phyloP scores from a whole-genome alignment of 2,113 vertebrate species.

The Eubucco bourcierii region DNA sequence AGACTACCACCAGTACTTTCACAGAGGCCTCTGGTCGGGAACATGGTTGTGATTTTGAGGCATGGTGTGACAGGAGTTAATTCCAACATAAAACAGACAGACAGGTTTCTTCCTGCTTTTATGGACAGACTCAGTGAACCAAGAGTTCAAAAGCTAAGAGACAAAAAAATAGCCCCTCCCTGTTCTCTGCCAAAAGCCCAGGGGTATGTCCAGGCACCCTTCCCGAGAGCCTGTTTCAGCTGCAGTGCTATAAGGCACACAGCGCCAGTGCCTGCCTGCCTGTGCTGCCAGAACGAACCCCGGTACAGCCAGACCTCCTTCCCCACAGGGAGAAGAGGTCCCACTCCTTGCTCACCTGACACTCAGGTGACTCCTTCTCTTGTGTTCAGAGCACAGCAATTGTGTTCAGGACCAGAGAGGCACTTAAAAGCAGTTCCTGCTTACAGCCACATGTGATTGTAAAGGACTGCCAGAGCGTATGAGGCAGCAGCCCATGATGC shows the following conservation, averaged over 20 bases:
- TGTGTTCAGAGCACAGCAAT: no score
- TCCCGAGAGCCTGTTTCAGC: not conserved
- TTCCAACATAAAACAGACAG: not conserved
- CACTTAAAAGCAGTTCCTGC: not conserved
- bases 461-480: not conserved
- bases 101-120: not conserved
- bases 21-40: not conserved
- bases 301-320: not conserved
- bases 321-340: accelerated
- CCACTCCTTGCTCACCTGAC: accelerated
- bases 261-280: not conserved
- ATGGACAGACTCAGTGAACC: not conserved
- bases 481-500: not conserved
- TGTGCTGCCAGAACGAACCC: not conserved
- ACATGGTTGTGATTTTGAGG: not conserved
- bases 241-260: not conserved
- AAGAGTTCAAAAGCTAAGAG: accelerated
- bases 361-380: accelerated
- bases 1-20: not conserved
- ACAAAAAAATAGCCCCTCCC: not conserved
- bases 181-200: accelerated
- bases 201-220: not conserved
- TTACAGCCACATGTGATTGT: accelerated
- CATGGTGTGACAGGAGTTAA: not conserved
- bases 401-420: not conserved